Conservation (phyloP, 2,888 invertebrate genomes). For the Acanthacorydalis orientalis region DNA sequence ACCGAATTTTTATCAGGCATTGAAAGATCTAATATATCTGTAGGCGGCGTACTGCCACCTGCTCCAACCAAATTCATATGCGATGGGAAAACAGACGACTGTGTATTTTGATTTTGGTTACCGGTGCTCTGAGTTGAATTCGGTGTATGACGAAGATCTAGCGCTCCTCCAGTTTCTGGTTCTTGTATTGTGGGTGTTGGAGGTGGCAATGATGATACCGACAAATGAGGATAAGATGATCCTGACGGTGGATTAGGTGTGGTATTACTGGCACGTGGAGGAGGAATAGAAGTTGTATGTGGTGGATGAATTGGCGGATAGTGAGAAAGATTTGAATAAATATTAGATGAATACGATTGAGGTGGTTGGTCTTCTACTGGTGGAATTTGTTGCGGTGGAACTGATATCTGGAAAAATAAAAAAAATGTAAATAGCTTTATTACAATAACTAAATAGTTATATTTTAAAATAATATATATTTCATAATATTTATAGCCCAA, state of each 20-base stretch:
- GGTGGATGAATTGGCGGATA: not conserved
- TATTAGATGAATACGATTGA: slow-evolving; percentile 1
- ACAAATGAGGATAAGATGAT: not conserved
- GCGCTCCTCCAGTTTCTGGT: slow-evolving; percentile 17
- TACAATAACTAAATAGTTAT: too few species aligned
- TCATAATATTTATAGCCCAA: too few species aligned
- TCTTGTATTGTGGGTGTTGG: too few species aligned
- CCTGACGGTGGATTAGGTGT: slow-evolving; percentile 16
- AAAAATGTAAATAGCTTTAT: too few species aligned
- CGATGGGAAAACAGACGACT: not conserved
- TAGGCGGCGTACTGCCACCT: slow-evolving; percentile 36
- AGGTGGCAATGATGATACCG: too few species aligned
- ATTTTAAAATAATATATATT: too few species aligned
- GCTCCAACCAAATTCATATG: not conserved
- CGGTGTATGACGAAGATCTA: slow-evolving; percentile 35
- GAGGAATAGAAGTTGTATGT: slow-evolving; percentile 12
- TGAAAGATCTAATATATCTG: slow-evolving; percentile 73
- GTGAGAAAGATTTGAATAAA: not conserved
- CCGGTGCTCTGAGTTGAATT: slow-evolving; percentile 24
- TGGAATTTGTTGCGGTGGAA: not conserved
- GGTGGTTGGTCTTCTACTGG: not conserved
- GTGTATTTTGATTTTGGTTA: too few species aligned
- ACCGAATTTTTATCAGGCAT: slow-evolving; percentile 87
- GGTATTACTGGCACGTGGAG: slow-evolving; percentile 16
- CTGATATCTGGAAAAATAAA: too few species aligned